A percentile compares a stretch with the other conserved stretches of the same genome.
Evolutionary conservation across 2,888 invertebrate species (phyloP).

Genomic region (Ornithoptera priamus): DNA sequence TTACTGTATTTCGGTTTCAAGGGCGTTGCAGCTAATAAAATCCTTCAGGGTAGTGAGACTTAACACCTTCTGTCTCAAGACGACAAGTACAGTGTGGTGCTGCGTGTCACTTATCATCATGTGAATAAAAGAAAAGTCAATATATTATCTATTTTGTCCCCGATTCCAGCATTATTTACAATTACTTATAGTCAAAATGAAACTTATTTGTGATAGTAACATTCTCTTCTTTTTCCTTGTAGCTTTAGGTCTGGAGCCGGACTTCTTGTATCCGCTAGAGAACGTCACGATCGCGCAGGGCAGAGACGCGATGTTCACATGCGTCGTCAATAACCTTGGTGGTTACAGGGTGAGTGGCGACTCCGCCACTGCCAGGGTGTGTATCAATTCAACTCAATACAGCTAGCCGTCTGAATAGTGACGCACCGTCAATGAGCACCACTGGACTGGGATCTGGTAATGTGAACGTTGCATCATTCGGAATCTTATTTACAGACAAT

Average conservation of each 20-base stretch:
- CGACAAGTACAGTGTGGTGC: too few species aligned
- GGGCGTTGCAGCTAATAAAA: too few species aligned
- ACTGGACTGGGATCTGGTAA: slow-evolving; percentile 69
- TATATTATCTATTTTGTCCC: too few species aligned
- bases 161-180: too few species aligned
- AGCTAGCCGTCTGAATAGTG: slow-evolving; percentile 66
- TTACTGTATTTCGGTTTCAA: too few species aligned
- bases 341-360: slow-evolving; percentile 96
- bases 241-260: slow-evolving; percentile 88
- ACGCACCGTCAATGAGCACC: slow-evolving; percentile 72
- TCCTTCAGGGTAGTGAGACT: too few species aligned
- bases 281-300: slow-evolving; percentile 92
- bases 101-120: too few species aligned
- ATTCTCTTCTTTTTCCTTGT: slow-evolving; percentile 62
- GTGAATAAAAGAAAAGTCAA: too few species aligned
- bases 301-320: slow-evolving; percentile 90
- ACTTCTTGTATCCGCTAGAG: slow-evolving; percentile 88
- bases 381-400: slow-evolving; percentile 82
- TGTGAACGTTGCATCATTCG: slow-evolving; percentile 32
- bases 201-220: not conserved
- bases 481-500: not conserved
- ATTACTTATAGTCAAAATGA: too few species aligned
- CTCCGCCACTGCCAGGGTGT: slow-evolving; percentile 91
- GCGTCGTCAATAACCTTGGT: slow-evolving; percentile 91
- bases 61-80: too few species aligned